Evolutionary conservation across 2,797 vertebrate genomes (phyloP), one percentile per base, ranked within the genome.

Genomic region (Urophycis tenuis): DNA sequence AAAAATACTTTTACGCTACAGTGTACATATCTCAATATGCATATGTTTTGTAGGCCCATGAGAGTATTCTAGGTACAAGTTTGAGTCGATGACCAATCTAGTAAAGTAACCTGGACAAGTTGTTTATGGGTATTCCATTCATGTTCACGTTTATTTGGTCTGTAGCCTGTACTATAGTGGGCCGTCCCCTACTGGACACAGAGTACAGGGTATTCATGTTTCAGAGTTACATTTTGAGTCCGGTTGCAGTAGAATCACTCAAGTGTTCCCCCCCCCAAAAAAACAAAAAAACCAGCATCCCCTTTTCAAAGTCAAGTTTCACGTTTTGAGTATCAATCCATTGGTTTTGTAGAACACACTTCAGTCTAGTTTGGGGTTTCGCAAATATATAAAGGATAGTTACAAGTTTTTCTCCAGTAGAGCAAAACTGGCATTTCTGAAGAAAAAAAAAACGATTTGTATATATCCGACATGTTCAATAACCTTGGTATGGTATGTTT

Each of bases 1-100:
- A 89, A 90, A 89, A 82, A 80, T 88, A 83, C 83, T 83, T 91
- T 86, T 88, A 81, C 83, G 30, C 29, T 71, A 53, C 3, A 17
- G 69, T 32, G 29, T 19, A 71, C 69, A 31, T 71, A 5, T 70
- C 5, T 71, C 14, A 71, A 71, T 5, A 17, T 31, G 69, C 14
- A 33, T 64, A 10, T 71, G 69, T 71, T 32, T 32, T 33, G 22
- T 31, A 32, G 31, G 11, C 69, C 69, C 33, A 30, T 3, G 3
- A 12, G 6, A 60, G 22, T 60, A 60, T 3, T 17, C 2, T 49
- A n/a, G 6, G 19, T 53, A n/a, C 19, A 53, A 53, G 49, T 5
- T 60, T n/a, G 22, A n/a, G 49, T 36, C 4, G 9, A 4, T n/a
- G 49, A n/a, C 17, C 9, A 60, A n/a, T 9, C 49, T 60, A 60